Evolutionary conservation across 2,113 vertebrate genomes (phyloP).

Genomic region (Pterocles burchelli): DNA sequence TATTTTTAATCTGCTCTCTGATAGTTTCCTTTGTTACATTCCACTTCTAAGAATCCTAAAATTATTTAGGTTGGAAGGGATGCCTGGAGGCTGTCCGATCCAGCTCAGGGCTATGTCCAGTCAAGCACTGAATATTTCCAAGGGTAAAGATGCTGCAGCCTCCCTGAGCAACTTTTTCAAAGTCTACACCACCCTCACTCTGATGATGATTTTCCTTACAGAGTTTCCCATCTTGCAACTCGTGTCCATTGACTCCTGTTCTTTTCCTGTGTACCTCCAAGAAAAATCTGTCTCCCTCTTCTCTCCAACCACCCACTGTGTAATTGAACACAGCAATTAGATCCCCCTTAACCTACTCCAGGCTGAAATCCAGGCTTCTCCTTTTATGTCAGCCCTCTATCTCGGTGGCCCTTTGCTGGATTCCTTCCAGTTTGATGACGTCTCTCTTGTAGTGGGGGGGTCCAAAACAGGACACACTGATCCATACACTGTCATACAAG

Average conservation of each 20-base stretch:
- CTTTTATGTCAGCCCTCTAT: background rate
- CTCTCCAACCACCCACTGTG: background rate
- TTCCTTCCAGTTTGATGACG: background rate
- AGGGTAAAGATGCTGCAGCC: background rate
- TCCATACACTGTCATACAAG: background rate
- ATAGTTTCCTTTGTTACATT: background rate
- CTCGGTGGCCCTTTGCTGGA: background rate
- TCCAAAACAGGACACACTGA: background rate
- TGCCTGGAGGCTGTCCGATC: background rate
- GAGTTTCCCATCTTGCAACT: background rate
- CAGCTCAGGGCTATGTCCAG: background rate
- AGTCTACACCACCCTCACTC: background rate
- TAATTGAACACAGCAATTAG: background rate
- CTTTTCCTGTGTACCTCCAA: background rate
- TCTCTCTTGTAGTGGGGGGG: background rate
- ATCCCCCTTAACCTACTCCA: background rate
- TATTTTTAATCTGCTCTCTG: background rate
- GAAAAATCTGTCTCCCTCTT: background rate
- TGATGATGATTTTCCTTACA: background rate
- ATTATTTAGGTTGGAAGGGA: background rate
- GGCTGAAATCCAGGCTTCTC: background rate
- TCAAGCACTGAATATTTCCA: background rate
- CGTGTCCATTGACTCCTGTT: background rate
- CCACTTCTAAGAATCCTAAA: background rate
- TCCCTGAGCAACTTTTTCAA: background rate